These are phyloP conservation scores for Trissolcus japonicus DNA, from an alignment of 2,888 invertebrate genomes.

Conservation along the genomic window DNA sequence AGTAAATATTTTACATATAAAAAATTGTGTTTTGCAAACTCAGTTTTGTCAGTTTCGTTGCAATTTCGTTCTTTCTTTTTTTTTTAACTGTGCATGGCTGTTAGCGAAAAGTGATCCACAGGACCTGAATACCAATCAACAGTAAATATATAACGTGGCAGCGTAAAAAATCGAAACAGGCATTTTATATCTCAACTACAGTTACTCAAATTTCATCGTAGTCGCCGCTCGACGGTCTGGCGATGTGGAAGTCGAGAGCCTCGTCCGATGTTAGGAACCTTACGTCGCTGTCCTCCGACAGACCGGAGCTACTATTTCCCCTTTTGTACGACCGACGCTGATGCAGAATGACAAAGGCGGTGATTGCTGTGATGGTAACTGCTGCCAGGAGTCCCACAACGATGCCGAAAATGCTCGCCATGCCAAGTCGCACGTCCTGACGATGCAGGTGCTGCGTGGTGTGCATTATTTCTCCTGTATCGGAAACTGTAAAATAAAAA, in stretches of 20 bases:
- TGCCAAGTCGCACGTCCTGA: slow-evolving; percentile 31
- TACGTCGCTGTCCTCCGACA: slow-evolving; percentile 78
- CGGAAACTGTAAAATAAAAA: slow-evolving; percentile 20
- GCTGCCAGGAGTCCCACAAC: slow-evolving; percentile 64
- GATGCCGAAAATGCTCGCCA: slow-evolving; percentile 62
- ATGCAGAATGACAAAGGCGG: slow-evolving; percentile 53
- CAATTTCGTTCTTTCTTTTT: background rate
- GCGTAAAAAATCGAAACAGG: slow-evolving; percentile 1
- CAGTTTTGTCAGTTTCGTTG: background rate
- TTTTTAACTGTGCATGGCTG: background rate
- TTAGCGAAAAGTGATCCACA: no score
- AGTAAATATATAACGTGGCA: no score
- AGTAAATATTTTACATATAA: background rate
- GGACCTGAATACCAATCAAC: no score
- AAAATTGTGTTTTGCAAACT: background rate
- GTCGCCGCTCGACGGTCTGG: slow-evolving; percentile 70
- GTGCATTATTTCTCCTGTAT: slow-evolving; percentile 33
- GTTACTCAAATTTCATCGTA: slow-evolving; percentile 60
- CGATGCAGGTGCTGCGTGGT: slow-evolving; percentile 34
- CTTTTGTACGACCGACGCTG: slow-evolving; percentile 63
- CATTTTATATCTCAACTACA: slow-evolving; percentile 12
- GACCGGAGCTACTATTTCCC: slow-evolving; percentile 65
- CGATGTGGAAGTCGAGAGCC: slow-evolving; percentile 77
- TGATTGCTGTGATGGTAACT: slow-evolving; percentile 60
- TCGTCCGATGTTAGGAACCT: slow-evolving; percentile 79